Evolutionary conservation across 1,140 invertebrate genomes (phyloP).

Genomic region (Platorchestia sp.): DNA sequence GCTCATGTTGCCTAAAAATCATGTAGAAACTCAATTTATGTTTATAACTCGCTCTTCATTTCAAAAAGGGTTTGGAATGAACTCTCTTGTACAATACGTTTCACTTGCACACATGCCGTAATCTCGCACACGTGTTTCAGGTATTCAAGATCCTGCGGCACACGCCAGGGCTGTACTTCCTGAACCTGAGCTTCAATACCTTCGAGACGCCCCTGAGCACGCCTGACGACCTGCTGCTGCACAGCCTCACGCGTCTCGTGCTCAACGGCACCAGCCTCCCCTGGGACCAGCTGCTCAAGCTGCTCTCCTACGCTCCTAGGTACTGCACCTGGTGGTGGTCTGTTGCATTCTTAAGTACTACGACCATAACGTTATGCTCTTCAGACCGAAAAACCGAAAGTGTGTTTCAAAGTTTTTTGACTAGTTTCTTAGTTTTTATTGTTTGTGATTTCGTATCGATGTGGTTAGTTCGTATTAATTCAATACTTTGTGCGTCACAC

Average conservation of each 20-base stretch:
- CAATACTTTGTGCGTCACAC: neutral
- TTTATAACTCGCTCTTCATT: no score
- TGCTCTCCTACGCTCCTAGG: conserved; percentile 64
- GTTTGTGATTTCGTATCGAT: no score
- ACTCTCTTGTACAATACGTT: no score
- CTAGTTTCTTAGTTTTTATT: neutral
- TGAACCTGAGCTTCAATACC: conserved; percentile 65
- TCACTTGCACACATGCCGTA: no score
- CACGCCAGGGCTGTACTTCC: conserved; percentile 59
- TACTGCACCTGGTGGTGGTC: neutral
- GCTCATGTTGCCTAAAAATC: no score
- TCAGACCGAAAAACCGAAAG: no score
- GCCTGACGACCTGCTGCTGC: conserved; percentile 57
- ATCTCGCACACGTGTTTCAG: neutral
- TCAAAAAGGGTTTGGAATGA: no score
- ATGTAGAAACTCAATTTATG: no score
- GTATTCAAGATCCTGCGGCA: conserved; percentile 65
- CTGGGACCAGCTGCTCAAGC: conserved; percentile 62
- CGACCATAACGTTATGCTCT: no score
- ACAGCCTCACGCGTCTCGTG: conserved; percentile 60
- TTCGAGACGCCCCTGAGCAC: conserved; percentile 60
- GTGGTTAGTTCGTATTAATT: no score
- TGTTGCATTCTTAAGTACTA: no score
- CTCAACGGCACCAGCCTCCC: conserved; percentile 64
- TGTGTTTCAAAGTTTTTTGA: neutral